Base-by-base conservation (phyloP, 2,888 invertebrate genomes). In the Mamestra brassicae region DNA sequence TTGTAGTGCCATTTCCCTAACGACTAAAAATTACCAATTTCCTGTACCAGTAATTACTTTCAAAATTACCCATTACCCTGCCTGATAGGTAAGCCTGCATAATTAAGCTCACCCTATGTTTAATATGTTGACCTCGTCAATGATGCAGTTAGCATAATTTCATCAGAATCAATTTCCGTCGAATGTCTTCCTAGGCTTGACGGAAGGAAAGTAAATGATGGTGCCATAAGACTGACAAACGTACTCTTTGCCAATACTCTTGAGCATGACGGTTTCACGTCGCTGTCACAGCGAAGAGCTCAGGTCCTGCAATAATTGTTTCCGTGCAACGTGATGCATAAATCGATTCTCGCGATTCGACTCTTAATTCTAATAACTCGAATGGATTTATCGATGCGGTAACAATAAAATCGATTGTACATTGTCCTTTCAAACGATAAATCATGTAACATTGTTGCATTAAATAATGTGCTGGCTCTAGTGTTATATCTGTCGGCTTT, bases 261-360 rank as follows among this genome's bases (percentile, higher is more conserved):
- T 67, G 71, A 83, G 88, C 86, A 85, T 91, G 91, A 92, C 92
- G 92, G 92, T 92, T 90, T 90, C 87, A 86, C 91, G 90, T 91
- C 91, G 90, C 65, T 92, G 91, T 92, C 92, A 89, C 91, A 91
- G 85, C 85, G 88, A 89, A 75, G 77, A 79, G 69, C 79, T 73
- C 70, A 52, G 64, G 67, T 79, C 77, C 78, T 85, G 74, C 71
- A 86, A 89, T 94, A 92, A 93, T 92, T 91, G 91, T 93, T 94
- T 93, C 94, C 93, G 89, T 89, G 87, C 85, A 90, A 91, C 92
- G 90, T 92, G 92, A 92, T 90, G 89, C 91, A 93, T 94, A 93
- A 94, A 94, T 93, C 92, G 91, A 92, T 91, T 89, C 85, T 89
- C 90, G 88, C 90, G 89, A 91, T 91, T 88, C 89, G 89, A 91